Evolutionary conservation across 2,888 invertebrate species (phyloP), one percentile per base, ranked within the genome.

Genomic region (Liposcelis brunnea): DNA sequence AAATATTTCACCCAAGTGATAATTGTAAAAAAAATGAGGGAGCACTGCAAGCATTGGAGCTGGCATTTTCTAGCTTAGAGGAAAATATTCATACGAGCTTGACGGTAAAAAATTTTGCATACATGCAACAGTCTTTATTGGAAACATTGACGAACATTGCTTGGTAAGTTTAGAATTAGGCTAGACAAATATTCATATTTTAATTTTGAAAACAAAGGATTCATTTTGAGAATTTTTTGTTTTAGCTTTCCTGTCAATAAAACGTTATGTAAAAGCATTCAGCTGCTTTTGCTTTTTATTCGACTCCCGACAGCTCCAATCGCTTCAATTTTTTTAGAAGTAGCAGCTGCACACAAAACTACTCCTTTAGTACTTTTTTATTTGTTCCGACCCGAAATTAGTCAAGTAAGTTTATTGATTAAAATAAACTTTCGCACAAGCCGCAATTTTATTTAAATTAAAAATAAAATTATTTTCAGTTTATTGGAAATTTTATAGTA

Each of bases 281-380:
- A 51, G 46, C 43, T 50, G 31, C 44, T 51, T 37, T 45, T 52
- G 19, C 16, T 51, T 16, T 50, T 48, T 38, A 31, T 52, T n/a
- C 38, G 47, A 2, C 59, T 74, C 75, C 42, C 64, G 67, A 32
- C 63, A 71, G 19, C 64, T 68, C 6, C 65, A 71, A 2, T 69
- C 71, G 54, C 77, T 77, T 10, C 67, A 69, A 1, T 64, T 70
- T 7, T 70, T 68, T 52, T 63, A 74, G 21, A 64, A 52, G 62
- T 78, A 8, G 73, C 77, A 11, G 66, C 68, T 54, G 61, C 59
- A 14, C 69, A 72, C 42, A 65, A 65, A 0, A 64, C 66, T 35
- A 69, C 70, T 0, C 69, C 73, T 1, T 70, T 71, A 52, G 63
- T 68, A 53, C 63, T 79, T 6, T 80, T 75, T 52, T 68, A 69